Base-by-base conservation (phyloP, 2,797 vertebrate genomes). In the Manis javanica region DNA sequence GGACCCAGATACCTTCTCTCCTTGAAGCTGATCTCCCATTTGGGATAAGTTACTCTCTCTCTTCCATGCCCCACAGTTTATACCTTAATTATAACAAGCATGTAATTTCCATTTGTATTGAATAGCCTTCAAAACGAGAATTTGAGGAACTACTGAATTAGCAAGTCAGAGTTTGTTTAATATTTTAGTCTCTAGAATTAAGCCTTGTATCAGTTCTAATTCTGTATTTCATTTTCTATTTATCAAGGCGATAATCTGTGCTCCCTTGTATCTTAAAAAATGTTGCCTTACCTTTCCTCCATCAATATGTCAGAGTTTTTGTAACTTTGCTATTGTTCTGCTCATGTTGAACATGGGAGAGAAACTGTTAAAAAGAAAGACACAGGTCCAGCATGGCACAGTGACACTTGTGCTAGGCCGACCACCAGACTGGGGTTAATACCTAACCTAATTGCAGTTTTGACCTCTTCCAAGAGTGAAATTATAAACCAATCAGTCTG, bases 101-200 rank as follows among this genome's bases (percentile, higher is more conserved):
- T 91, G 93, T 95, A 95, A 78, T 94, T 91, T 96, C 37, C 57
- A 71, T 92, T 91, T 86, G 57, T 96, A 16, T 87, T 87, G 55
- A 89, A 46, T 26, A 86, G 37, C 0, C 23, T 79, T 92, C 93
- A 83, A 46, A 46, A 66, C 18, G 19, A 74, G 59, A 96, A n/a
- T 78, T 79, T 34, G 13, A 49, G 14, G 42, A 83, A 71, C 42
- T 49, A 31, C 31, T 82, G 39, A 95, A 63, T 63, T 64, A 78
- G 46, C 63, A 77, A 53, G 90, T 96, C 72, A 8, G 0, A 13
- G 26, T 63, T 95, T 96, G 53, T 71, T 97, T 92, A 97, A 96
- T 97, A 96, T 93, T 97, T 97, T 92, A 93, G 91, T 94, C 53
- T 91, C 26, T 85, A 87, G 69, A 86, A 86, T 89, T 95, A 89